Base-by-base conservation (phyloP, 2,797 vertebrate genomes). In the Muscicapa striata region DNA sequence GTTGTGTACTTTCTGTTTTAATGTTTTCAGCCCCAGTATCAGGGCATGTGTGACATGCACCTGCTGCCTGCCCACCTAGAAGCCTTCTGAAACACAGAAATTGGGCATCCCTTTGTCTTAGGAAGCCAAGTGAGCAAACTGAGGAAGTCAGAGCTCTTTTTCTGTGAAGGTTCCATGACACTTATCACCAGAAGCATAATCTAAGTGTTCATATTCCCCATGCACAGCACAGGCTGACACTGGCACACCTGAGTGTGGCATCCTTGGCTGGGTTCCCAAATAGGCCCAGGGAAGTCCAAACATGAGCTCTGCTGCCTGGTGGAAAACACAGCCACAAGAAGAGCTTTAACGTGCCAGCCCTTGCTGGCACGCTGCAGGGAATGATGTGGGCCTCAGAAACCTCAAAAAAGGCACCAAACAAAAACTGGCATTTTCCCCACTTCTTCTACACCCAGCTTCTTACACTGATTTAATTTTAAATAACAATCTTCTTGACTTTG, bases 21-120 rank as follows among this genome's bases (percentile, higher is more conserved):
- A 19, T 26, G 29, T 38, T 54, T 36, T 41, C 61, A 61, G 3
- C 10, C 38, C 5, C 21, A 17, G 3, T 14, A 24, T 57, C 15
- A 24, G 66, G 29, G 46, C 26, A 74, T 0, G 0, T 13, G 36
- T 21, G 45, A 57, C n/a, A 48, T 6, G 9, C 9, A 78, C 5
- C n/a, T 40, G 6, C 34, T 36, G 52, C 22, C 27, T 40, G 45
- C 30, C 66, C 87, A 57, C 21, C 34, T 34, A 32, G 22, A 67
- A 62, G 22, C 22, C 34, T 36, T 34, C 79, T 41, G 57, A 74
- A 92, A 84, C 23, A 66, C 15, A 40, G 21, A 41, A 69, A 49
- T 23, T 1, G 67, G 43, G 4, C 27, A 76, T 12, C 10, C 8
- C 10, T 55, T 54, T 62, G 22, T 32, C 72, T 62, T 62, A 15